Conservation (phyloP, 2,113 vertebrate species). For the Proteles cristata region DNA sequence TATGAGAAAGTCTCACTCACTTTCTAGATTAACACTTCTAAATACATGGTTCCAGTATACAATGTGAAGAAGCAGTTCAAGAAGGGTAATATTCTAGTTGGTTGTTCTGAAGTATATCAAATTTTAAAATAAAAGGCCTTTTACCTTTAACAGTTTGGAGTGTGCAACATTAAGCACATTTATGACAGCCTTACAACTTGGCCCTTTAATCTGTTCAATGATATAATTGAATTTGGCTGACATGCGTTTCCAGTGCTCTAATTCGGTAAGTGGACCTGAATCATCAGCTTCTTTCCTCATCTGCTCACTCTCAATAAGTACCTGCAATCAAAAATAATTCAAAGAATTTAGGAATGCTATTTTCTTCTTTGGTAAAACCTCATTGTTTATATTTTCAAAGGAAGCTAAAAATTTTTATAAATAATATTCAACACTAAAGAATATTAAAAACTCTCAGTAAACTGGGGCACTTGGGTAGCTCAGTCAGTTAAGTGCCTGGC, state of each 20-base stretch:
- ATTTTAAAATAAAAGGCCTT: neutral
- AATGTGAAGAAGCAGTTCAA: neutral
- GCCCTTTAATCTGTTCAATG: constrained; percentile 90
- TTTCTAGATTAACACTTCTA: neutral
- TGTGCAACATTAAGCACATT: constrained; percentile 86
- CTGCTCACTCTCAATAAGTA: constrained; percentile 88
- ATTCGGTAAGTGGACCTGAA: constrained; percentile 89
- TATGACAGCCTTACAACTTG: constrained; percentile 87
- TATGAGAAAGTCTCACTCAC: neutral
- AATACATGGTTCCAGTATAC: neutral
- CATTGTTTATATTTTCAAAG: neutral
- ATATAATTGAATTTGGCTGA: constrained; percentile 90
- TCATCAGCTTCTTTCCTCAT: constrained; percentile 87
- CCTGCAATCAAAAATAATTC: constrained; percentile 81
- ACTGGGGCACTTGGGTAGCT: neutral
- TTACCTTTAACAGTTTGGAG: constrained; percentile 90
- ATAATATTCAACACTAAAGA: neutral
- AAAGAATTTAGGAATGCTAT: neutral
- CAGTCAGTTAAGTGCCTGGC: too few relatives aligned
- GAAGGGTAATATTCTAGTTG: neutral
- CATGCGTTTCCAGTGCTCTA: constrained; percentile 90
- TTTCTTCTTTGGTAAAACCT: constrained; percentile 8
- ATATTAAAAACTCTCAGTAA: neutral
- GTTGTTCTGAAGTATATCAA: constrained; percentile 37
- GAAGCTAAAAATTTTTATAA: neutral